A percentile compares a stretch with the other conserved stretches of the same genome.
phyloP scores from a whole-genome alignment of 2,888 invertebrate species.

The Drepana falcataria region DNA sequence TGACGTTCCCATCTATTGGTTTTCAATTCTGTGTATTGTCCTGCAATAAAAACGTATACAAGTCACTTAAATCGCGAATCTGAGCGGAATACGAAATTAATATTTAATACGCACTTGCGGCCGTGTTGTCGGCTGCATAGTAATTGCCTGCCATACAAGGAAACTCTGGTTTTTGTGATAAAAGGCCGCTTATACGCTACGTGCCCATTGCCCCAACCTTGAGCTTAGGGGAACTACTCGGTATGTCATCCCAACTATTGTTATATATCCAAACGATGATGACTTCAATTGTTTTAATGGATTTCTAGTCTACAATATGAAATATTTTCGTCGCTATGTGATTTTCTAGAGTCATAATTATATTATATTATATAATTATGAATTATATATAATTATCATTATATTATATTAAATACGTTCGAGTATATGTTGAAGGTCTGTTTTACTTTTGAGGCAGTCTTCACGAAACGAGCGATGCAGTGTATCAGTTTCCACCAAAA shows the following conservation, averaged over 20 bases:
- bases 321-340: no score
- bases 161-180: neutral
- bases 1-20: no score
- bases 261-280: neutral
- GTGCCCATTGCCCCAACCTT: slow-evolving; percentile 11
- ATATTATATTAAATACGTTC: no score
- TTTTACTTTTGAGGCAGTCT: no score
- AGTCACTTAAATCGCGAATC: neutral
- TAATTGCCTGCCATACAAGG: slow-evolving; percentile 4
- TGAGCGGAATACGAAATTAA: slow-evolving; percentile 3
- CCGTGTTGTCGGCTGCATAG: slow-evolving; percentile 4
- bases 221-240: slow-evolving; percentile 1
- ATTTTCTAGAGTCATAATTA: no score
- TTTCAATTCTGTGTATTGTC: neutral
- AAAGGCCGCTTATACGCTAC: slow-evolving; percentile 2
- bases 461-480: no score
- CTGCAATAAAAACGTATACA: slow-evolving; percentile 1
- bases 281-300: no score
- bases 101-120: neutral
- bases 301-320: no score
- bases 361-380: no score
- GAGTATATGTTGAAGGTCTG: no score
- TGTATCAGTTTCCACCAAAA: no score
- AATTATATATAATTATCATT: no score
- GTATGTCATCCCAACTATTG: neutral